Conservation (phyloP, 2,888 invertebrate genomes). For the Tetragnatha montana region DNA sequence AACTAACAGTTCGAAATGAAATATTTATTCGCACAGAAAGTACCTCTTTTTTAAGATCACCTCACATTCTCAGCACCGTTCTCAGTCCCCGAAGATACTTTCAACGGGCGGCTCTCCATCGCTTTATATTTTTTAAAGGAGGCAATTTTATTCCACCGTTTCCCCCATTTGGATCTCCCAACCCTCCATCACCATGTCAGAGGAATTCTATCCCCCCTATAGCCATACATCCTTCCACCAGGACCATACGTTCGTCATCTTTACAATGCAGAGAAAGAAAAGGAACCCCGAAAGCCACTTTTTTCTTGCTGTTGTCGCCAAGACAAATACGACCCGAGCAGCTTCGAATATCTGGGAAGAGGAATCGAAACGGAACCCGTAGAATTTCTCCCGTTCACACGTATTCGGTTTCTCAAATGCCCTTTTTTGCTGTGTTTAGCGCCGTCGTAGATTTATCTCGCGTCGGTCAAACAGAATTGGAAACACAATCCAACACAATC, state of each 20-base stretch:
- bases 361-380: neutral
- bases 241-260: slow-evolving; percentile 30
- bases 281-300: slow-evolving; percentile 20
- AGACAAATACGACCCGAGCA: slow-evolving; percentile 32
- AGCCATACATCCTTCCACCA: slow-evolving; percentile 23
- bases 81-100: neutral
- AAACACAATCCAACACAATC: slow-evolving; percentile 16
- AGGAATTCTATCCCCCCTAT: slow-evolving; percentile 1
- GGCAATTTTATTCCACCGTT: neutral
- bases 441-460: slow-evolving; percentile 19
- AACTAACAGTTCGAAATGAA: too few species aligned
- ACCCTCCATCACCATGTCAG: slow-evolving; percentile 42
- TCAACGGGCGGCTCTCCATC: neutral
- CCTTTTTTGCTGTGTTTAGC: slow-evolving; percentile 17
- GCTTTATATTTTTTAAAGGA: neutral
- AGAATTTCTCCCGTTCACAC: slow-evolving; percentile 7
- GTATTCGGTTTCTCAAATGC: slow-evolving; percentile 16
- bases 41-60: too few species aligned
- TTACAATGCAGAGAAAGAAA: slow-evolving; percentile 6
- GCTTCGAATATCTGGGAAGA: slow-evolving; percentile 18
- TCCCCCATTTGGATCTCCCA: neutral
- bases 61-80: neutral
- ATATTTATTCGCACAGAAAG: too few species aligned
- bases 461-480: neutral
- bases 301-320: slow-evolving; percentile 12